A percentile compares a stretch with the other conserved stretches of the same genome.
Conservation (phyloP, 2,888 invertebrate genomes). For the Pachydiplax longipennis region DNA sequence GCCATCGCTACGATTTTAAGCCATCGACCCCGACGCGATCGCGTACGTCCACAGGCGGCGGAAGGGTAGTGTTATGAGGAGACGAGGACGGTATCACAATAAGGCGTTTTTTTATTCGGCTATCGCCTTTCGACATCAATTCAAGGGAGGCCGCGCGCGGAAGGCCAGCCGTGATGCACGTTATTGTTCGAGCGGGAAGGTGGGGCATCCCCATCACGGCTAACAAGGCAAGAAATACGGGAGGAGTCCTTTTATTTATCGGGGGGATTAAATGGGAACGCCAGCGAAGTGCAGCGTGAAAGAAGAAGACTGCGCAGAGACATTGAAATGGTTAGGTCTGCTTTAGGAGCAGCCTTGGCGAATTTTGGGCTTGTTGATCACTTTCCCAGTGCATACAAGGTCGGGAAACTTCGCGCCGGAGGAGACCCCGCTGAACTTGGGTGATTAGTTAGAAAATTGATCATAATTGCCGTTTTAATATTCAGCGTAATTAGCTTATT, state of each 20-base stretch:
- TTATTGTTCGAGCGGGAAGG: slow-evolving; percentile 9
- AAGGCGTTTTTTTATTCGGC: slow-evolving; percentile 18
- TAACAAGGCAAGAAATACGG: not conserved
- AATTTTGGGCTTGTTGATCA: too few species aligned
- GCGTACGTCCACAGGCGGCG: not conserved
- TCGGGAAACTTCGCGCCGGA: too few species aligned
- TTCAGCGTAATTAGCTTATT: too few species aligned
- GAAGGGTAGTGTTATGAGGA: slow-evolving; percentile 2
- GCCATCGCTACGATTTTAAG: slow-evolving; percentile 29
- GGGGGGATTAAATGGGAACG: not conserved
- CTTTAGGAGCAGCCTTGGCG: too few species aligned
- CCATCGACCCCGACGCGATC: not conserved
- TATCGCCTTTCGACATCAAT: slow-evolving; percentile 33
- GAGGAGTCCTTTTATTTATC: not conserved
- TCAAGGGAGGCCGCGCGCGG: not conserved
- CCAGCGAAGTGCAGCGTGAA: not conserved
- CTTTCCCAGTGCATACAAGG: too few species aligned
- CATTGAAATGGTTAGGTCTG: too few species aligned
- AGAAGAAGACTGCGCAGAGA: too few species aligned
- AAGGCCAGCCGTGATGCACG: slow-evolving; percentile 33
- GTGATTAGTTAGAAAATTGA: too few species aligned
- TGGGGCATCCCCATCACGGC: slow-evolving; percentile 4
- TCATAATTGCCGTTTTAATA: too few species aligned
- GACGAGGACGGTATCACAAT: slow-evolving; percentile 36
- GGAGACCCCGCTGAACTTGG: too few species aligned